These are phyloP conservation scores for Bellardia bayeri DNA, from an alignment of 2,888 invertebrate genomes.

Conservation along the genomic window DNA sequence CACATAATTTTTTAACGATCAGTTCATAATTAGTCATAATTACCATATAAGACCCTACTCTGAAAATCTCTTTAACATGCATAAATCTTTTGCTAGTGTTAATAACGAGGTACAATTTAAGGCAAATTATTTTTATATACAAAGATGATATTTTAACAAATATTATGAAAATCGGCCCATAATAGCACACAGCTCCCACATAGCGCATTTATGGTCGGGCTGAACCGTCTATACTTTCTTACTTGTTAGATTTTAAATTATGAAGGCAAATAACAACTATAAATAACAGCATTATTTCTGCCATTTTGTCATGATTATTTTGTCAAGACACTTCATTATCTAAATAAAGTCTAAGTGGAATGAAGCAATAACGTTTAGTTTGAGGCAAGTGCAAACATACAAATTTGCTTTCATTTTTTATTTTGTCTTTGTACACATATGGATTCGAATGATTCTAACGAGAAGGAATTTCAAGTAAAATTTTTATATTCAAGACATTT, in stretches of 20 bases:
- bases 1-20: no score
- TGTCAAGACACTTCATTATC: slow-evolving; percentile 14
- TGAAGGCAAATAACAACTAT: neutral
- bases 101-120: no score
- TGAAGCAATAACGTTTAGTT: neutral
- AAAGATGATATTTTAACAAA: no score
- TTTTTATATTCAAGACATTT: neutral
- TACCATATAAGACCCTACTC: no score
- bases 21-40: no score
- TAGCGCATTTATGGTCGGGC: no score
- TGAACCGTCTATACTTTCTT: neutral
- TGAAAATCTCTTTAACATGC: no score
- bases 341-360: slow-evolving; percentile 2
- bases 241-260: neutral
- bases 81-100: no score
- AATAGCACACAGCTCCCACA: no score
- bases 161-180: no score
- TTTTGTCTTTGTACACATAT: neutral
- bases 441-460: neutral
- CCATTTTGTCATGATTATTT: slow-evolving; percentile 13
- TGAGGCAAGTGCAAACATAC: neutral
- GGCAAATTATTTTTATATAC: no score
- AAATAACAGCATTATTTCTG: slow-evolving; percentile 6
- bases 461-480: neutral
- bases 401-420: neutral